Conservation (phyloP, 2,797 vertebrate species). For the Pseudochromis fuscus region DNA sequence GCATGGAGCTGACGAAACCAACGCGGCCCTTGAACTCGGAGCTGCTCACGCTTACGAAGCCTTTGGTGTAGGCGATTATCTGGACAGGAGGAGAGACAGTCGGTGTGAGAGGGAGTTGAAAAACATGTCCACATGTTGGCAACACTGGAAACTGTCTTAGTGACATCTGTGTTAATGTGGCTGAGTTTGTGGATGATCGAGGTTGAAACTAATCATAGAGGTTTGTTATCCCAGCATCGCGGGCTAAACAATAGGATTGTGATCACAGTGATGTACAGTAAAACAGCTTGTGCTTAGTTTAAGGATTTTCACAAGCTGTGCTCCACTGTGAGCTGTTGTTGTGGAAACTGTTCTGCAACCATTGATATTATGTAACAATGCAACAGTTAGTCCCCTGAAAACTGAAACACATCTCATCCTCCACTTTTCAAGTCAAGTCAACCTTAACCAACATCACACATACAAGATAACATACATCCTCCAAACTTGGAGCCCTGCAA, state of each 20-base stretch:
- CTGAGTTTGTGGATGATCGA: not conserved
- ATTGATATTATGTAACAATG: too few species aligned
- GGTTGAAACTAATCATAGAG: slow-evolving; percentile 27
- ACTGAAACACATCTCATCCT: too few species aligned
- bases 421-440: too few species aligned
- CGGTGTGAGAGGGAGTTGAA: not conserved
- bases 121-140: not conserved
- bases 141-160: not conserved
- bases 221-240: slow-evolving; percentile 38
- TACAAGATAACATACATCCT: too few species aligned
- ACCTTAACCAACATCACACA: too few species aligned
- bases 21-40: slow-evolving; percentile 74
- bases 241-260: slow-evolving; percentile 13
- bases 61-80: slow-evolving; percentile 85
- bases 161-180: slow-evolving; percentile 1
- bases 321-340: too few species aligned
- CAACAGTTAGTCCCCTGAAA: too few species aligned
- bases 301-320: too few species aligned
- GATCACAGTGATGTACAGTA: too few species aligned
- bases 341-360: too few species aligned
- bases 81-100: slow-evolving; percentile 56
- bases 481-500: too few species aligned
- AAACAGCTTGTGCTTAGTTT: too few species aligned
- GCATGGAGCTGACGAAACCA: slow-evolving; percentile 78
- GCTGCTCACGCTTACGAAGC: slow-evolving; percentile 29